Conservation (phyloP, 1,140 invertebrate genomes). For the Danaus melanippus region DNA sequence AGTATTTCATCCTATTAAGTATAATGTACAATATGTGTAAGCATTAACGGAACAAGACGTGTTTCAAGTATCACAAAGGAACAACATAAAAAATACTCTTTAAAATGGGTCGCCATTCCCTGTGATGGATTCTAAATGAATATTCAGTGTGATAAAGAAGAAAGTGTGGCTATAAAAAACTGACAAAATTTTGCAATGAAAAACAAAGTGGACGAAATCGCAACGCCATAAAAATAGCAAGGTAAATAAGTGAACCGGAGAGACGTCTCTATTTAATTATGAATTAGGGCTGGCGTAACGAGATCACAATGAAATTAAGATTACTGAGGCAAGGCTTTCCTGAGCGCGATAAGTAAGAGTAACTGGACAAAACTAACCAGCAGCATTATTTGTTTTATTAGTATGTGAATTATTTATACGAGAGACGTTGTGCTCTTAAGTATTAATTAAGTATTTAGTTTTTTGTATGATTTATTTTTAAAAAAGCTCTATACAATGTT, state of each 20-base stretch:
- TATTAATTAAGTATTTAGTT: constrained; percentile 9
- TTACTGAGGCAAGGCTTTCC: constrained; percentile 64
- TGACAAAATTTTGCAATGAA: constrained; percentile 44
- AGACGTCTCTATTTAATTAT: constrained; percentile 68
- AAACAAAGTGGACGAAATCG: constrained; percentile 46
- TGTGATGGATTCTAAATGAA: constrained; percentile 65
- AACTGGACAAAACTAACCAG: constrained; percentile 50
- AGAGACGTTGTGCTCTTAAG: constrained; percentile 4
- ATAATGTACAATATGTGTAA: background rate
- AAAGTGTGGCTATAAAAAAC: constrained; percentile 55
- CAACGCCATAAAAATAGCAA: constrained; percentile 58
- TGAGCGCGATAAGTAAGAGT: constrained; percentile 47
- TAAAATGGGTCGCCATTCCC: constrained; percentile 52
- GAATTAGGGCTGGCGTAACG: constrained; percentile 66
- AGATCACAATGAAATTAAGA: constrained; percentile 71
- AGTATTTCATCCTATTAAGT: too few species aligned
- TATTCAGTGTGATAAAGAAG: constrained; percentile 60
- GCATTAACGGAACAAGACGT: constrained; percentile 5
- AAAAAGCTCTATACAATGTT: background rate
- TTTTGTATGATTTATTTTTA: background rate
- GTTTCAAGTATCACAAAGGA: constrained; percentile 37
- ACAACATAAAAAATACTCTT: constrained; percentile 51
- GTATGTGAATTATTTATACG: constrained; percentile 25
- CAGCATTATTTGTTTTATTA: constrained; percentile 35
- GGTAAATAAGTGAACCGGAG: constrained; percentile 60